Percentiles rank a stretch among this genome's conserved stretches.
Conservation (phyloP, 2,888 invertebrate species). For the Acanthococcus lagerstroemiae region DNA sequence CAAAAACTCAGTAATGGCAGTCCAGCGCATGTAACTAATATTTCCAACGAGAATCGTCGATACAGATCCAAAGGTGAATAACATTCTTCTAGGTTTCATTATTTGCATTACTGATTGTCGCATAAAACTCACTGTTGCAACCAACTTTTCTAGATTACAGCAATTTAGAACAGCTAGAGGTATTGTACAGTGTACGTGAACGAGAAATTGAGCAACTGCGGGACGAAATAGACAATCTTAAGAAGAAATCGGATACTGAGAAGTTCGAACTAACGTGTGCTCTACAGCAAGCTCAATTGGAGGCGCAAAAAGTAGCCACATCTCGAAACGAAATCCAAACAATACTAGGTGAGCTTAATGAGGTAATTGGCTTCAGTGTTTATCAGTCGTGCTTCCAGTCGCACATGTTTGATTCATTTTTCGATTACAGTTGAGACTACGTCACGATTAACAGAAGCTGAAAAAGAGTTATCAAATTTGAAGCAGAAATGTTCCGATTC, state of each 20-base stretch:
- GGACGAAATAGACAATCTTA: background rate
- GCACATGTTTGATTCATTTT: background rate
- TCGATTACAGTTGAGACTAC: background rate
- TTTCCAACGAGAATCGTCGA: background rate
- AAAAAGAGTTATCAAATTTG: background rate
- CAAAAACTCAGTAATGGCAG: too few species aligned
- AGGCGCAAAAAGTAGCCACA: slow-evolving; percentile 3
- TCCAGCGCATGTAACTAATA: too few species aligned
- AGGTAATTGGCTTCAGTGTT: too few species aligned
- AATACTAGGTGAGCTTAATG: slow-evolving; percentile 19
- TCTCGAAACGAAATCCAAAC: slow-evolving; percentile 3
- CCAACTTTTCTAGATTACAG: background rate
- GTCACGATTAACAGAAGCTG: background rate
- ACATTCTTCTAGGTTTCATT: background rate
- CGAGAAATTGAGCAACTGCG: background rate
- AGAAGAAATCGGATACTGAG: background rate
- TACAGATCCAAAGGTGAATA: background rate
- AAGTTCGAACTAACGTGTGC: background rate
- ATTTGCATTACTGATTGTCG: background rate
- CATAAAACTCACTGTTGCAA: background rate
- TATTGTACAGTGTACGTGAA: background rate
- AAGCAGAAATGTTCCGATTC: slow-evolving; percentile 3
- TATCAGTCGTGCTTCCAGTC: too few species aligned
- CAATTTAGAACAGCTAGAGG: background rate
- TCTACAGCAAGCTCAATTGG: background rate